Base-by-base conservation (phyloP, 1,140 invertebrate species). In the Penaeus japonicus region DNA sequence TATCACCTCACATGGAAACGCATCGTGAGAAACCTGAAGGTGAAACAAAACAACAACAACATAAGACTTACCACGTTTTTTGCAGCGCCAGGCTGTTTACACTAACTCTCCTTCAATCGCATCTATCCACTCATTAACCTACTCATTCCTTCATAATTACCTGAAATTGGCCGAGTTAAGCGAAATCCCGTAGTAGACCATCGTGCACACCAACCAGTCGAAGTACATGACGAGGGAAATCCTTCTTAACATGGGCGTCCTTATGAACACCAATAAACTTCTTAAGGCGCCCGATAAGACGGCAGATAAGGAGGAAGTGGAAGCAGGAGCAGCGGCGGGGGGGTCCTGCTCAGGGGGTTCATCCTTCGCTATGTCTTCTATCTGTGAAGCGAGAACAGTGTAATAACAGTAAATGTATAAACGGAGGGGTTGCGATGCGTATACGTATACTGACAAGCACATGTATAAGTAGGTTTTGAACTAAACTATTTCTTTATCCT, bases 151-250 rank as follows among this genome's bases (percentile, higher is more conserved):
- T 24, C n/a, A n/a, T 1, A 39, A 39, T 2, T 39, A 88, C 80
- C 79, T 90, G 54, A 97, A 93, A 91, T 95, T 95, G 53, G 95
- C 95, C 53, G 95, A 95, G 91, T 96, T 96, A 94, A 96, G 96
- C 0, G 96, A 96, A 4, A 97, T 92, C 1, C 96, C 96, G 90
- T 97, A 97, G 92, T 97, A 97, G 4, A 96, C 91, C 39, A 92
- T 89, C 32, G 92, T 91, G 22, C 91, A 92, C 84, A 92, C 92
- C 92, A 94, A 95, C 95, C 96, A 96, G 91, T 95, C 94, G 91
- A 96, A 96, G 92, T 96, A 96, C 83, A 97, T 94, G 55, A 96
- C 93, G 0, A 96, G 89, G 54, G 96, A 95, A 91, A 96, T 95
- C 78, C 94, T 94, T 65, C 96, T 94, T 24, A 97, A 92, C 91